phyloP scores from a whole-genome alignment of 2,888 invertebrate genomes.

The Willowsia nigromaculata region DNA sequence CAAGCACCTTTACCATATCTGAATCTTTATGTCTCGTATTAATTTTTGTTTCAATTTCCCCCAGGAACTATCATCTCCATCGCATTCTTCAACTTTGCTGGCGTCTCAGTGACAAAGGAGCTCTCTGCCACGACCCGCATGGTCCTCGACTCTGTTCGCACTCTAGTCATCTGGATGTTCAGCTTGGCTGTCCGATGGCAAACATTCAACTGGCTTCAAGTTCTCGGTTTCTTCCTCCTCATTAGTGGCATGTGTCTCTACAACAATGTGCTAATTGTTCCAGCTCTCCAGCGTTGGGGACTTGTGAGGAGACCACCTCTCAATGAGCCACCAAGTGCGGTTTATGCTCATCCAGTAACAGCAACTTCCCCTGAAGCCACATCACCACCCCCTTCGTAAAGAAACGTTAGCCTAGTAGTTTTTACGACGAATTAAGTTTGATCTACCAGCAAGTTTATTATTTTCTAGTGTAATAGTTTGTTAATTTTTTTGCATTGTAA shows the following conservation, averaged over 20 bases:
- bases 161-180: constrained; percentile 93
- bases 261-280: constrained; percentile 82
- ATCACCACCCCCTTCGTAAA: neutral
- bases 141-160: constrained; percentile 93
- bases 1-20: neutral
- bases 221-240: constrained; percentile 89
- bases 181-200: constrained; percentile 90
- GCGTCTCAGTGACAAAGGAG: constrained; percentile 95
- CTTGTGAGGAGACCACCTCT: constrained; percentile 71
- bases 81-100: constrained; percentile 95
- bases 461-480: no score
- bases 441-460: no score
- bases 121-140: constrained; percentile 94
- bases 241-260: constrained; percentile 92
- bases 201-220: constrained; percentile 88
- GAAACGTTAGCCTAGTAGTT: no score
- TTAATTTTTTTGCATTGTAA: no score
- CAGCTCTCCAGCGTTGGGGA: constrained; percentile 76
- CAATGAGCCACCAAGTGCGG: constrained; percentile 73
- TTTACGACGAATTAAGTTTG: no score
- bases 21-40: neutral
- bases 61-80: constrained; percentile 92
- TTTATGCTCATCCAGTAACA: constrained; percentile 70
- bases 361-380: constrained; percentile 39
- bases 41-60: neutral